Evolutionary conservation across 2,113 vertebrate genomes (phyloP), one percentile per base, ranked within the genome.

Genomic region (Microcebus lehilahytsara): DNA sequence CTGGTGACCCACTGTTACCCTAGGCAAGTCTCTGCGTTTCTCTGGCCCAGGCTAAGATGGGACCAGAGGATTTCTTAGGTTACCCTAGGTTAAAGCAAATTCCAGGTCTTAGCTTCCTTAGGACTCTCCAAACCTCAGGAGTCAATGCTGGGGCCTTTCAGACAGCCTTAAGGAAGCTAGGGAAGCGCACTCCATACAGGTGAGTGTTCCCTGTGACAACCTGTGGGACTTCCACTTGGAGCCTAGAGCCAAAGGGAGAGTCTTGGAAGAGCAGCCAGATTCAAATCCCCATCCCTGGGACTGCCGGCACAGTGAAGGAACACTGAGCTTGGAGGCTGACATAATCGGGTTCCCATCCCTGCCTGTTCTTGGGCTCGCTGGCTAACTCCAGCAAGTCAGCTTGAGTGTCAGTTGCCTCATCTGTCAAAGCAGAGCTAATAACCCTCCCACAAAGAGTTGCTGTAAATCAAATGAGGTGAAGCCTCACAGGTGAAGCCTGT

Each of bases 261-360:
- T 51, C 34, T 22, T 64, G 37, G 67, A 42, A 67, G 56, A 67
- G 62, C n/a, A 86, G 60, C 58, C n/a, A 62, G 71, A 83, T 62
- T 78, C 90, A 67, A 81, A 67, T 12, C 34, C 56, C 79, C 84
- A 32, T 42, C 53, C 25, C 56, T 37, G 22, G 40, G 84, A 22
- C 19, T 1, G 0, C 23, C 67, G 19, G 72, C 14, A 3, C 19
- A 0, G 5, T 3, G 14, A 91, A 53, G 46, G 32, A 51, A n/a
- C 78, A 40, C 4, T 1, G 53, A 40, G 32, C 7, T 10, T 2
- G 23, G 34, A 88, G 60, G 51, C 66, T 25, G 0, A 6, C 19
- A n/a, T 0, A 7, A 30, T 30, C 0, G 0, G 40, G 25, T 32
- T 62, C 77, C 67, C 30, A 8, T 53, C 34, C 91, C 34, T 6